Percentiles rank a stretch among this genome's conserved stretches.
These are phyloP conservation scores for western clawed frog (Xenopus tropicalis) DNA, from an alignment of 2,113 vertebrate species.

Conservation along the genomic window DNA sequence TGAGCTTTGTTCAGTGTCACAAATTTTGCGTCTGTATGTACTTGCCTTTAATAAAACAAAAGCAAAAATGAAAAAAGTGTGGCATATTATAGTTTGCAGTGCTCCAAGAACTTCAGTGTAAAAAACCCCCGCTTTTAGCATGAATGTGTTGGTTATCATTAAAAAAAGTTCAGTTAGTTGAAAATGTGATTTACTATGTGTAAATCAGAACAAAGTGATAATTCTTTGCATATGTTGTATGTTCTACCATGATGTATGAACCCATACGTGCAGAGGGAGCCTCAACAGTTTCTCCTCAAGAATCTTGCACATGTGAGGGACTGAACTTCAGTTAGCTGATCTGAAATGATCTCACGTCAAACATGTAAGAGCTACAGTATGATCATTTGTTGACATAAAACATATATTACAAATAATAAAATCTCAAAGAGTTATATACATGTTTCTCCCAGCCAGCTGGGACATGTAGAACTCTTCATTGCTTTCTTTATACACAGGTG, in stretches of 20 bases:
- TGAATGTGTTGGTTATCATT: neutral
- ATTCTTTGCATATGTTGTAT: slow-evolving; percentile 52
- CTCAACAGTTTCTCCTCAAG: neutral
- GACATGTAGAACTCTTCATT: slow-evolving; percentile 57
- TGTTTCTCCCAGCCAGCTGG: slow-evolving; percentile 90
- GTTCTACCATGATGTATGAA: slow-evolving; percentile 30
- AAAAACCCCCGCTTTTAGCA: neutral
- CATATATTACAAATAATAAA: slow-evolving; percentile 56
- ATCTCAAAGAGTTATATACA: slow-evolving; percentile 49
- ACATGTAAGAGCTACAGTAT: slow-evolving; percentile 63
- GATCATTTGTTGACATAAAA: slow-evolving; percentile 51
- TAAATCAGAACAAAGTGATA: slow-evolving; percentile 46
- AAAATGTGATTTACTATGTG: neutral
- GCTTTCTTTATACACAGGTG: slow-evolving; percentile 36
- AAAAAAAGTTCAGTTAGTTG: neutral
- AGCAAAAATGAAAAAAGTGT: neutral
- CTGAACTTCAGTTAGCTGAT: slow-evolving; percentile 52
- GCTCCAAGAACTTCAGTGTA: neutral
- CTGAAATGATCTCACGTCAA: slow-evolving; percentile 54
- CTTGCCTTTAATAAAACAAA: neutral
- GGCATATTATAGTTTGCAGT: slow-evolving; percentile 10
- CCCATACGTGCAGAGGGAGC: slow-evolving; percentile 5
- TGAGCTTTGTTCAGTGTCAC: slow-evolving; percentile 9
- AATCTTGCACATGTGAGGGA: neutral
- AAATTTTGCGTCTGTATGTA: slow-evolving; percentile 1